A percentile compares a stretch with the other conserved stretches of the same genome.
phyloP scores from a whole-genome alignment of 2,113 vertebrate genomes.

The Malurus alboscapulatus region DNA sequence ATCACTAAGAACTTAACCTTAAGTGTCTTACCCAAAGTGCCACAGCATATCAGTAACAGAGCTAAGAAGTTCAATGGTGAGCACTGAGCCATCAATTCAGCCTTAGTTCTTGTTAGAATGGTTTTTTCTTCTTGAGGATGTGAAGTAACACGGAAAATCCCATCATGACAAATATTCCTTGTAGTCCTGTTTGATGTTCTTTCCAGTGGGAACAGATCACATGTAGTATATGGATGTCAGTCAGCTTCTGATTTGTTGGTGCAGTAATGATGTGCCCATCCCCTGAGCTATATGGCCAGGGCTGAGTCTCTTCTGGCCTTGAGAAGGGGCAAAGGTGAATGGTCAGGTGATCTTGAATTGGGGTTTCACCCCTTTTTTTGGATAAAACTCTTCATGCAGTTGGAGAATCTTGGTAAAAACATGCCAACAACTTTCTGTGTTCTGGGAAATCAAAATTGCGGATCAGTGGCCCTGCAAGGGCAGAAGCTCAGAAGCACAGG shows the following conservation, averaged over 20 bases:
- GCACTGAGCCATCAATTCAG: background rate
- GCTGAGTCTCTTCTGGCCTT: background rate
- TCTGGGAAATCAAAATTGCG: background rate
- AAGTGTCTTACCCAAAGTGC: background rate
- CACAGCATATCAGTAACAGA: constrained; percentile 3
- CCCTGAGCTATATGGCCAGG: background rate
- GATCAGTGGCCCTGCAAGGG: background rate
- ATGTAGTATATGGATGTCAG: rapidly evolving
- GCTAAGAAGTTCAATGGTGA: background rate
- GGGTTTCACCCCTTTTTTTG: background rate
- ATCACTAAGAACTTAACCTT: background rate
- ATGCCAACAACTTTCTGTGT: background rate
- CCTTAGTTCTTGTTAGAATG: background rate
- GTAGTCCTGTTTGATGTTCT: background rate
- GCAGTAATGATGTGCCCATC: background rate
- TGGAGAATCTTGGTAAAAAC: background rate
- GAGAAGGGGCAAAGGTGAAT: background rate
- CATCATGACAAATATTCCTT: background rate
- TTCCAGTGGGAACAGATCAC: background rate
- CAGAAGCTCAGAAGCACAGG: background rate
- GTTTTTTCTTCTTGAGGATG: background rate
- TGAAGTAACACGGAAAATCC: background rate
- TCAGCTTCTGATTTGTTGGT: background rate
- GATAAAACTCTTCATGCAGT: background rate
- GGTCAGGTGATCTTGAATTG: background rate